Conservation (phyloP, 2,113 vertebrate genomes). For the Chrysemys picta region DNA sequence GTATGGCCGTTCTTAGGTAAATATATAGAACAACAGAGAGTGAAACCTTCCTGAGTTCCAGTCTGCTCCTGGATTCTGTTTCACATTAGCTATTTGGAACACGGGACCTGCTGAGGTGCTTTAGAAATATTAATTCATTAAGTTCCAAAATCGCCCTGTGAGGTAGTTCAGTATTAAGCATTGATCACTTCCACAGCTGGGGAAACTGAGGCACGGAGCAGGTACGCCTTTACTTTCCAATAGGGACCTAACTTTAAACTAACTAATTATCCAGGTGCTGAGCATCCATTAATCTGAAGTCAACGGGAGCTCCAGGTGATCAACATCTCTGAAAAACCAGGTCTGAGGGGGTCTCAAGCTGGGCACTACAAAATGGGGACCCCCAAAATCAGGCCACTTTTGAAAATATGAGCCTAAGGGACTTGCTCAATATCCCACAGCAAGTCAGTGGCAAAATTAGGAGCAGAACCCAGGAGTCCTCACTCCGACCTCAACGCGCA, state of each 20-base stretch:
- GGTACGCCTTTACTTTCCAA: too few species aligned
- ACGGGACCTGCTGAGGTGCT: neutral
- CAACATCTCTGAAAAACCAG: neutral
- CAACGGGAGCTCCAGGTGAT: neutral
- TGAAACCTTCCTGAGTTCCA: neutral
- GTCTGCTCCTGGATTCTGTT: neutral
- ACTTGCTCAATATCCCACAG: neutral
- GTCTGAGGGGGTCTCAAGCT: neutral
- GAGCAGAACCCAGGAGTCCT: neutral
- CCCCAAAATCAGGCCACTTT: neutral
- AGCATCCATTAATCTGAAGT: neutral
- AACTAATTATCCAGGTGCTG: neutral
- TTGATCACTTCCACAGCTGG: neutral
- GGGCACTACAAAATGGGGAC: neutral
- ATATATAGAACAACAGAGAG: neutral
- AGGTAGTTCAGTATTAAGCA: neutral
- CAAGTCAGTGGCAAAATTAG: neutral
- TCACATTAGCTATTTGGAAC: neutral
- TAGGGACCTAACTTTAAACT: too few species aligned
- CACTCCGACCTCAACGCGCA: neutral
- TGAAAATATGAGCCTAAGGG: neutral
- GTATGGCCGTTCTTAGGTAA: neutral
- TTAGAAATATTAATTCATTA: neutral
- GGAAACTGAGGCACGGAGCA: too few species aligned
- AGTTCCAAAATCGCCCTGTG: neutral